Evolutionary conservation across 2,797 vertebrate species (phyloP).

Genomic region (Poecilia wingei): DNA sequence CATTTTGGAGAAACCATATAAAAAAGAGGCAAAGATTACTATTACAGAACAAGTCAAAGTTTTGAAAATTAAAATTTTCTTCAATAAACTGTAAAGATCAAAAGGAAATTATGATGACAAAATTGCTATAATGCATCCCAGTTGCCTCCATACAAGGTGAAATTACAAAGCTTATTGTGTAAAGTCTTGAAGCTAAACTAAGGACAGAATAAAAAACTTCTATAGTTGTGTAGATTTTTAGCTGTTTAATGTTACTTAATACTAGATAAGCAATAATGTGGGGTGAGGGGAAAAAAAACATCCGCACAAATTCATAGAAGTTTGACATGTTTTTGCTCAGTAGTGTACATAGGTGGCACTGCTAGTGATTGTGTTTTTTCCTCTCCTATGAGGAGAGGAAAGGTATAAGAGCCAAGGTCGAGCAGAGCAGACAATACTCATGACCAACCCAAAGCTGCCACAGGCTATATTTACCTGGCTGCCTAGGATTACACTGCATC

Average conservation of each 20-base stretch:
- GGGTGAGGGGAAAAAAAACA: too few species aligned
- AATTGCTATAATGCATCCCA: background rate
- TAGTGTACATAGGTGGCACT: background rate
- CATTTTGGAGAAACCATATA: background rate
- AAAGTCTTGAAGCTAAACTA: background rate
- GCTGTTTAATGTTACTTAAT: background rate
- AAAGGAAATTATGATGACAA: background rate
- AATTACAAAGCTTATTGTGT: background rate
- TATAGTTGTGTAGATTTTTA: background rate
- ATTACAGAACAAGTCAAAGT: background rate
- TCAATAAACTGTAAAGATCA: background rate
- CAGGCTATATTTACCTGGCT: conserved; percentile 78
- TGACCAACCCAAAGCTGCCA: conserved; percentile 58
- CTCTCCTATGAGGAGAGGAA: conserved; percentile 49
- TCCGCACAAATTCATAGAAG: background rate
- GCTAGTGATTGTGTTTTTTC: conserved; percentile 23
- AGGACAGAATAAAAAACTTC: background rate
- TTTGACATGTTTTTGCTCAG: background rate
- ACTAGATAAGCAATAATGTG: background rate
- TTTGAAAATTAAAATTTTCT: background rate
- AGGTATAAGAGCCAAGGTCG: conserved; percentile 73
- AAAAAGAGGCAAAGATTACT: background rate
- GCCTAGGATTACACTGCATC: conserved; percentile 70
- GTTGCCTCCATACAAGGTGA: background rate
- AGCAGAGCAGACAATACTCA: conserved; percentile 60